Conservation (phyloP, 2,113 vertebrate species). For the Phylloscopus whistleri region DNA sequence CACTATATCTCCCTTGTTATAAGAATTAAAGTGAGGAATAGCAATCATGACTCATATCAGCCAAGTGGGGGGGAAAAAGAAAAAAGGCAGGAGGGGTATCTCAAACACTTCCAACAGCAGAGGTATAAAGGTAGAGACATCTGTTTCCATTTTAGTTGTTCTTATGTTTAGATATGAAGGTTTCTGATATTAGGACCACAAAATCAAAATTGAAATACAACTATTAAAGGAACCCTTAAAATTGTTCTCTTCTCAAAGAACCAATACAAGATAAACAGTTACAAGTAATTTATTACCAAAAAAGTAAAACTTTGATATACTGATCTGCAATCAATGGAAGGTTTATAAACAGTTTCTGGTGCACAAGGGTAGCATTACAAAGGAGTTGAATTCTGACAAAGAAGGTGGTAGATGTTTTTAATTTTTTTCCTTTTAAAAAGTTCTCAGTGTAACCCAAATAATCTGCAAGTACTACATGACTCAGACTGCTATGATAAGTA, state of each 20-base stretch:
- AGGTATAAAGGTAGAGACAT: neutral
- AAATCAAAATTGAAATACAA: neutral
- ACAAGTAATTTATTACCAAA: neutral
- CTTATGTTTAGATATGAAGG: neutral
- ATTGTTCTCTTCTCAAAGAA: neutral
- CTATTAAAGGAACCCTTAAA: neutral
- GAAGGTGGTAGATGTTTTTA: neutral
- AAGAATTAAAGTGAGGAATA: neutral
- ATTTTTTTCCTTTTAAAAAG: neutral
- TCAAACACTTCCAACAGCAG: neutral
- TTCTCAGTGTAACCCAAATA: neutral
- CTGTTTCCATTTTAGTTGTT: neutral
- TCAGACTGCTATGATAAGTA: neutral
- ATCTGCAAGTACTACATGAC: neutral
- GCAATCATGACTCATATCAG: neutral
- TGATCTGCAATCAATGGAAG: neutral
- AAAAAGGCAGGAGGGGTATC: fast-evolving
- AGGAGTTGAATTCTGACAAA: neutral
- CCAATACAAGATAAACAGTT: neutral
- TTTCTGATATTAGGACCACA: neutral
- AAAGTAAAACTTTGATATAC: neutral
- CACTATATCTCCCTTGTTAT: neutral
- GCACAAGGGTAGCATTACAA: neutral
- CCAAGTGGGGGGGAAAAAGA: fast-evolving
- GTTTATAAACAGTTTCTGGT: neutral